Percentiles rank a stretch among this genome's conserved stretches.
These are phyloP conservation scores for Rhabditophanes sp. DNA, from an alignment of 2,888 invertebrate species.

Conservation along the genomic window DNA sequence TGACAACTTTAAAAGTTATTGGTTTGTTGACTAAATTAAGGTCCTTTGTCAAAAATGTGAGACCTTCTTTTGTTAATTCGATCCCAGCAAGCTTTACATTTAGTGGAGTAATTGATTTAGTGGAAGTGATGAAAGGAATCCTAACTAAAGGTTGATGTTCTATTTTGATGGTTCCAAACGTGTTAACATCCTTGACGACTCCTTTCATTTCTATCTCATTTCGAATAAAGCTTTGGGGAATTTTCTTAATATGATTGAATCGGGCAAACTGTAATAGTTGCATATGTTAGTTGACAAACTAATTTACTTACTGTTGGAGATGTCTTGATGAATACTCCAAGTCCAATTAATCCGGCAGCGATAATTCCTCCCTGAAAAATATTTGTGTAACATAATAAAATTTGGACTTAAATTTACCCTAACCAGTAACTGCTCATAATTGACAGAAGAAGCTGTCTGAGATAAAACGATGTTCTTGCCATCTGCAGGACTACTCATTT, in stretches of 20 bases:
- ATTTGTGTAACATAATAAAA: too few species aligned
- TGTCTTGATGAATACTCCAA: slow-evolving; percentile 30
- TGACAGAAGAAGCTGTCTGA: too few species aligned
- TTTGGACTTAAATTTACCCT: too few species aligned
- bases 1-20: slow-evolving; percentile 36
- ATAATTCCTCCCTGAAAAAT: slow-evolving; percentile 40
- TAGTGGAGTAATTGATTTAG: too few species aligned
- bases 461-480: too few species aligned
- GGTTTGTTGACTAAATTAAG: slow-evolving; percentile 28
- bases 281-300: neutral
- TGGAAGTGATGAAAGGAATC: slow-evolving; percentile 26
- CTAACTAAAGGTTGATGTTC: slow-evolving; percentile 39
- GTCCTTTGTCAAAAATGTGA: slow-evolving; percentile 31
- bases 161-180: slow-evolving; percentile 28
- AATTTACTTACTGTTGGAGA: slow-evolving; percentile 30
- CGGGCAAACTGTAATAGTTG: slow-evolving; percentile 29
- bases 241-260: slow-evolving; percentile 37
- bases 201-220: slow-evolving; percentile 39
- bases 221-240: slow-evolving; percentile 38
- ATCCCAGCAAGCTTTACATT: slow-evolving; percentile 36
- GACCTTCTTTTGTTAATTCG: slow-evolving; percentile 36
- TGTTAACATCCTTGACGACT: slow-evolving; percentile 21
- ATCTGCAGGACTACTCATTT: too few species aligned
- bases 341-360: slow-evolving; percentile 31
- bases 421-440: too few species aligned